These are phyloP conservation scores for Carcina quercana DNA, from an alignment of 2,888 invertebrate species.

Conservation along the genomic window DNA sequence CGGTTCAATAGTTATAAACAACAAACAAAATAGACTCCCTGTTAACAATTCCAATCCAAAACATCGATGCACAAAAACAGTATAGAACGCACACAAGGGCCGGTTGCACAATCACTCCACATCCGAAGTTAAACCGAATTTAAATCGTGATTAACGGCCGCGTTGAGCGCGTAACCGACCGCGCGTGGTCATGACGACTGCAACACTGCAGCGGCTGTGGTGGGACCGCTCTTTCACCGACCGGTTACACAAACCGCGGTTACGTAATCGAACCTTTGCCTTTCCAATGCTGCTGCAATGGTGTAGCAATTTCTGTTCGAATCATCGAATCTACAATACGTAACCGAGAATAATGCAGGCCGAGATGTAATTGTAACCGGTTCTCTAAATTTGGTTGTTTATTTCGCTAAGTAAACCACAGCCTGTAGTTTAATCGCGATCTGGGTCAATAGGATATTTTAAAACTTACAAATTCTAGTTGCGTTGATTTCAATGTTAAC, in stretches of 20 bases:
- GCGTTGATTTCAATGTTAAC: too few relatives aligned
- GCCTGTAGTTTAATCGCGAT: too few relatives aligned
- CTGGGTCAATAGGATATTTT: too few relatives aligned
- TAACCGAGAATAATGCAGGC: too few relatives aligned
- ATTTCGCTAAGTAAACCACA: too few relatives aligned
- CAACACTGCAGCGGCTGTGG: conserved; percentile 46
- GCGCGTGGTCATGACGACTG: conserved; percentile 39
- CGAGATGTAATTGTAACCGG: too few relatives aligned
- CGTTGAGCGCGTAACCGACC: conserved; percentile 27
- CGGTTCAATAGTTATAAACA: neutral
- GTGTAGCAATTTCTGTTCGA: conserved; percentile 16
- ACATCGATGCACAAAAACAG: conserved; percentile 7
- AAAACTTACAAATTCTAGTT: too few relatives aligned
- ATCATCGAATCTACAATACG: conserved; percentile 7
- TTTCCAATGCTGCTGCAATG: conserved; percentile 51
- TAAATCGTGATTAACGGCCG: conserved; percentile 2
- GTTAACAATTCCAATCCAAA: neutral
- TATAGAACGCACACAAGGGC: conserved; percentile 4
- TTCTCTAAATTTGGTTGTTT: too few relatives aligned
- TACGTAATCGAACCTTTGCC: conserved; percentile 54
- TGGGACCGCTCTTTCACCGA: conserved; percentile 56
- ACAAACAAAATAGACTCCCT: neutral
- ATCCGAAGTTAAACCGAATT: conserved; percentile 6
- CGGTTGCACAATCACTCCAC: conserved; percentile 13
- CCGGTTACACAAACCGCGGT: conserved; percentile 52